Evolutionary conservation across 1,140 invertebrate genomes (phyloP).

Genomic region (Luehdorfia chinensis): DNA sequence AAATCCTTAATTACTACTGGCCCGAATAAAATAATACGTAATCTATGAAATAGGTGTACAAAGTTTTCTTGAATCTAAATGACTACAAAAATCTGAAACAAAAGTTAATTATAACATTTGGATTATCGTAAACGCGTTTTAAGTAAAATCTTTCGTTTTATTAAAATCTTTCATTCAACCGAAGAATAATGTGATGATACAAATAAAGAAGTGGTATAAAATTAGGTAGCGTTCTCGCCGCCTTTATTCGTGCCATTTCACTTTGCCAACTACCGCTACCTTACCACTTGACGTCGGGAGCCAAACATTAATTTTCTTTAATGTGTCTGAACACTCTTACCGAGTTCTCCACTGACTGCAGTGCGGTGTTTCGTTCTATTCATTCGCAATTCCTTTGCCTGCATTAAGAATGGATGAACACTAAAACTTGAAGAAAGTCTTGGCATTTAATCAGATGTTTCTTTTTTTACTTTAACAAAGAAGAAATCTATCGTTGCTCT

Average conservation of each 20-base stretch:
- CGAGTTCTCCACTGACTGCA: constrained; percentile 58
- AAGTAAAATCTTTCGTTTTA: too few species aligned
- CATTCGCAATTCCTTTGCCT: constrained; percentile 59
- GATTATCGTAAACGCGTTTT: too few species aligned
- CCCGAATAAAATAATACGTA: too few species aligned
- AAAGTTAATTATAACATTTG: too few species aligned
- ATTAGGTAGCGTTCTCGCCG: constrained; percentile 51
- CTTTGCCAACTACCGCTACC: constrained; percentile 67
- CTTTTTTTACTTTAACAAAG: constrained; percentile 34
- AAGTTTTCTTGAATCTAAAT: too few species aligned
- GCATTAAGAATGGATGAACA: constrained; percentile 68
- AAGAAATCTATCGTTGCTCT: constrained; percentile 22
- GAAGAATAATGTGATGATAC: constrained; percentile 52
- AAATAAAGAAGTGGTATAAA: constrained; percentile 58
- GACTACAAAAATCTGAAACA: too few species aligned
- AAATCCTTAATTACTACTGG: constrained; percentile 1
- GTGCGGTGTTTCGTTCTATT: constrained; percentile 70
- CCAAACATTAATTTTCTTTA: constrained; percentile 77
- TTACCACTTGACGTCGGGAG: constrained; percentile 64
- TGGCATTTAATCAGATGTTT: constrained; percentile 65
- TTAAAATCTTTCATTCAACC: too few species aligned
- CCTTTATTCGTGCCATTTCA: constrained; percentile 66
- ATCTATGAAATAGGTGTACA: too few species aligned
- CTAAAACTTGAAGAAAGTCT: constrained; percentile 46
- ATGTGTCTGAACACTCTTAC: constrained; percentile 73